Evolutionary conservation across 2,113 vertebrate species (phyloP).

Genomic region (Mus musculus): GRCm39 chr11:59223501-59224000

Average conservation of each 20-base stretch:
- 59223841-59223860: background rate
- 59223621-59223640: conserved; percentile 92
- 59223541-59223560: background rate
- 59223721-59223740: conserved; percentile 90
- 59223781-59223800: background rate
- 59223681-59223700: conserved; percentile 90
- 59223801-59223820: background rate
- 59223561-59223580: conserved; percentile 67
- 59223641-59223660: conserved; percentile 83
- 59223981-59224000: conserved; percentile 85
- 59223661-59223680: conserved; percentile 90
- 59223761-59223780: background rate
- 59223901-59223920: conserved; percentile 55
- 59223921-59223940: conserved; percentile 77
- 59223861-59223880: background rate
- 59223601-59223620: conserved; percentile 87
- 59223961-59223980: conserved; percentile 85
- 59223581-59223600: conserved; percentile 96
- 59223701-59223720: conserved; percentile 88
- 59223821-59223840: background rate
- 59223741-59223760: conserved; percentile 95
- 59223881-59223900: background rate
- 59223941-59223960: conserved; percentile 80
- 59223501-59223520: background rate
- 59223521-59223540: background rate